Evolutionary conservation across 2,888 invertebrate species (phyloP), one percentile per base, ranked within the genome.

Genomic region (Yponomeuta evonymella): DNA sequence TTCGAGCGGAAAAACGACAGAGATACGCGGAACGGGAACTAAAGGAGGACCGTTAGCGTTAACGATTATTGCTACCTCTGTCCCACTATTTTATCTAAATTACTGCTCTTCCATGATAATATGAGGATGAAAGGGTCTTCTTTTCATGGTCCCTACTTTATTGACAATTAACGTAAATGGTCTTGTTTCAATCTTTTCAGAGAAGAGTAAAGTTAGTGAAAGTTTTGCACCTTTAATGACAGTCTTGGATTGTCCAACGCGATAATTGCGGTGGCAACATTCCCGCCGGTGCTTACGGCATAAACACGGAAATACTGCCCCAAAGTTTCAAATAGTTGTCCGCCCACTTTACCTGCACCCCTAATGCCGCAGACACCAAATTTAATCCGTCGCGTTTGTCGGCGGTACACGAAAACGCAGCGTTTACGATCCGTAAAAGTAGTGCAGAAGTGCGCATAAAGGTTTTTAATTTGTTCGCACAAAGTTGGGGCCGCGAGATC

Each of bases 381-480:
- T 70, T 72, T 72, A 70, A 70, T 71, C 71, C 70, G 65, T 48
- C 33, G 43, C 48, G 43, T 66, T 69, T n/a, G 62, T 33, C 23
- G 51, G 68, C 66, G 67, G 43, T 15, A 71, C 64, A 63, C 69
- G n/a, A 12, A 63, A 65, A 72, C 62, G 70, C 73, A 70, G 74
- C 75, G 75, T 76, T 79, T 75, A 77, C 75, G 74, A 76, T 78
- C 75, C 74, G 75, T 58, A 79, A 76, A 79, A 79, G 75, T 80
- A 79, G 77, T 77, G 76, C 74, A 76, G 77, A 76, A 78, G 75
- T 73, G 76, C 72, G 76, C 79, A 79, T 85, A 83, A 83, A 83
- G 83, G 83, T 88, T 90, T 90, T 89, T 90, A 89, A 90, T 90
- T 90, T 88, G 84, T 83, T 84, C 82, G 79, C 80, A 80, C 77